Base-by-base conservation (phyloP, 2,797 vertebrate species). In the Ctenopoma kingsleyae region DNA sequence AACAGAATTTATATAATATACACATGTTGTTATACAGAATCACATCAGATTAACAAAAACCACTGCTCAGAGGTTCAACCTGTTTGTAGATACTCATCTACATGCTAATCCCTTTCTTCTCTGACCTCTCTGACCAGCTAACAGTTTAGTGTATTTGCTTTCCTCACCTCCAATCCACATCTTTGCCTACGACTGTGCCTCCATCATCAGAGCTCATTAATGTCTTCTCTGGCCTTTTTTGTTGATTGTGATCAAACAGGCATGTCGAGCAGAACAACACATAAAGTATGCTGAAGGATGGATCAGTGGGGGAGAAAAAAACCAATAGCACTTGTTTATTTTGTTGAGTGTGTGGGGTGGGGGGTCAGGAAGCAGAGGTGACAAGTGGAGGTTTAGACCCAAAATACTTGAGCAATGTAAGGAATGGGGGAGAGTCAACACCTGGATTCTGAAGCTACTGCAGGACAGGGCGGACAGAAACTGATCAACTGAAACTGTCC, bases 281-380 rank as follows among this genome's bases (percentile, higher is more conserved):
- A 59, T 22, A 60, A 80, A 30, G 52, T 58, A 32, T 13, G 54
- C n/a, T 22, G 51, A 47, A 32, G 60, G 36, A 65, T 38, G 58
- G 54, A 70, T 64, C 69, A 46, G 36, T 38, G 70, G 60, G 69
- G 64, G 62, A 60, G 69, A 43, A 73, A 55, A 38, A 51, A 71
- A 77, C 76, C 74, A 72, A 80, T 74, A 80, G 75, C 67, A 35
- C 74, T 81, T 92, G 92, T 93, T 93, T 92, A 74, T 86, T 79
- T 83, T 67, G 35, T 51, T 40, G 65, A 73, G 59, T 64, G 71
- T 25, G 35, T 44, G 54, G 27, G 49, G 63, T 43, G 68, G 40
- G 71, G 70, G 62, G 70, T 81, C 83, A 93, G 90, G 91, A 93
- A 91, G 82, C 81, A 72, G 71, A 90, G 87, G 89, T 87, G 89